Conservation (phyloP, 2,113 vertebrate genomes). For the Centropristis striata region DNA sequence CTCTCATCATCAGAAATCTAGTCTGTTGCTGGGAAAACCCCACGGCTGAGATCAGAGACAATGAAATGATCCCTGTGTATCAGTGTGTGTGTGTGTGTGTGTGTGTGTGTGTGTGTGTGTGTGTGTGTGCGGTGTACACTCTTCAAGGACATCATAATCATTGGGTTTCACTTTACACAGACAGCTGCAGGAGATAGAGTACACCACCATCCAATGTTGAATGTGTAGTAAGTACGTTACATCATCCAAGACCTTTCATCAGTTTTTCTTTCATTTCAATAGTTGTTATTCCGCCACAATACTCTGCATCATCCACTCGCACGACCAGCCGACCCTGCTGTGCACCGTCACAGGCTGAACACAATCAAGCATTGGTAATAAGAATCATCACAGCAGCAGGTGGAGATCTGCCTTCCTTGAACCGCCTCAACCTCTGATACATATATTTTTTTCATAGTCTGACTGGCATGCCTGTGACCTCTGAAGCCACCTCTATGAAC, state of each 20-base stretch:
- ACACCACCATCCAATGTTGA: constrained; percentile 25
- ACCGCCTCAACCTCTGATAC: constrained; percentile 8
- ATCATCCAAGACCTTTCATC: constrained; percentile 1
- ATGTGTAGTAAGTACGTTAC: constrained; percentile 21
- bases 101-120: not conserved
- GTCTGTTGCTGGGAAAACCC: constrained; percentile 42
- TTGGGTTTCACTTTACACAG: constrained; percentile 70
- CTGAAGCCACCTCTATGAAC: constrained; percentile 52
- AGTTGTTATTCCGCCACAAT: constrained; percentile 4
- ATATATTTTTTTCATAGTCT: constrained; percentile 33
- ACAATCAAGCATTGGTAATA: not conserved
- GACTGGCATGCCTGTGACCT: constrained; percentile 62
- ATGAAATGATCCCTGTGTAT: constrained; percentile 49
- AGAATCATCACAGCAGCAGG: constrained; percentile 49
- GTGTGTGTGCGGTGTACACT: not conserved
- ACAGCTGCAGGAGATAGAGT: constrained; percentile 70
- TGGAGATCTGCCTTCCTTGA: constrained; percentile 29
- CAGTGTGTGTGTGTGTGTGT: constrained; percentile 4
- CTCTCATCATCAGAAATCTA: constrained; percentile 14
- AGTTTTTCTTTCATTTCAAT: not conserved
- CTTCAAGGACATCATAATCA: constrained; percentile 73
- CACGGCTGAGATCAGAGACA: constrained; percentile 52
- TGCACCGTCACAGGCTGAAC: not conserved
- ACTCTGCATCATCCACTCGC: constrained; percentile 2
- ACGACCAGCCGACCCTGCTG: not conserved